Conservation (phyloP, 2,888 invertebrate genomes). For the Amaurobius ferox region DNA sequence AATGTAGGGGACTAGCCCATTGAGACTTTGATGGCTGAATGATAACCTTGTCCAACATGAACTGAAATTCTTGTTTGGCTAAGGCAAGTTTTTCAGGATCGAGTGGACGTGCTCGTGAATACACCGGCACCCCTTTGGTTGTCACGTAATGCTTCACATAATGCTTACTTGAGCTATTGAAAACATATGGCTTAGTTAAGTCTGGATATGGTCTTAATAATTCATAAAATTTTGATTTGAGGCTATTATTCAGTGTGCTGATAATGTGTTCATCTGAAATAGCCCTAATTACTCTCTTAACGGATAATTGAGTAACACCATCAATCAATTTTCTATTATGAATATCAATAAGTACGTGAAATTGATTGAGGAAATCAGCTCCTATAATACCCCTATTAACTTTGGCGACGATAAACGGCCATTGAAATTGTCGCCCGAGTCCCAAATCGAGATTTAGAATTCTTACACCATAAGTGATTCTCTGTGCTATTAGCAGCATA, state of each 20-base stretch:
- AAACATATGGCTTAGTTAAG: no score
- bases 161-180: background rate
- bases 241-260: no score
- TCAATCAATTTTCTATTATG: no score
- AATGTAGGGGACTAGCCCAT: slow-evolving; percentile 46
- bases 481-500: slow-evolving; percentile 15
- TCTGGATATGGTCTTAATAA: no score
- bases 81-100: background rate
- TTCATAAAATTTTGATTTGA: no score
- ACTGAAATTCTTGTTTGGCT: slow-evolving; percentile 21
- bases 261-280: no score
- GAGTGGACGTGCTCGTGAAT: slow-evolving; percentile 8
- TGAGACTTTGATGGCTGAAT: slow-evolving; percentile 30
- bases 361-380: slow-evolving; percentile 59
- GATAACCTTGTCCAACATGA: slow-evolving; percentile 7
- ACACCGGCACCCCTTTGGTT: background rate
- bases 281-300: background rate
- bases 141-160: background rate
- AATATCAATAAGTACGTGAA: slow-evolving; percentile 30
- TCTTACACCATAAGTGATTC: slow-evolving; percentile 28
- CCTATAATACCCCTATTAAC: slow-evolving; percentile 58
- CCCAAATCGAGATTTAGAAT: slow-evolving; percentile 35
- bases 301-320: slow-evolving; percentile 10
- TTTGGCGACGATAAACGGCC: slow-evolving; percentile 15
- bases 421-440: slow-evolving; percentile 24